Conservation (phyloP, 2,888 invertebrate species). For the Coelinius sp. region DNA sequence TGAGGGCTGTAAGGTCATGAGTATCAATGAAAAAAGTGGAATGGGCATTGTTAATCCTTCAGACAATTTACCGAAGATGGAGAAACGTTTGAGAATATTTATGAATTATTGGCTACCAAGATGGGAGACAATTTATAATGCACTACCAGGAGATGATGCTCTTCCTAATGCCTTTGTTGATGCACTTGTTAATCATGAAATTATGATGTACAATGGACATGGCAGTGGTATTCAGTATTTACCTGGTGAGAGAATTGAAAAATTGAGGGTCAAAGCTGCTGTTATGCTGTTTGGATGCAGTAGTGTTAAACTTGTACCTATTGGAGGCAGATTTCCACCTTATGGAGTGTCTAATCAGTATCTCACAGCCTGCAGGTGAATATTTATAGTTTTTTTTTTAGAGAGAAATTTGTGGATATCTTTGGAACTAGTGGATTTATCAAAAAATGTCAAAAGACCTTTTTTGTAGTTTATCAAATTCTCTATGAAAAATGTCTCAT, state of each 20-base stretch:
- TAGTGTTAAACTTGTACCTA: constrained; percentile 74
- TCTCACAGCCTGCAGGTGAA: constrained; percentile 77
- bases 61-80: constrained; percentile 77
- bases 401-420: too few relatives aligned
- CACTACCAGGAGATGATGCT: constrained; percentile 73
- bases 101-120: constrained; percentile 74
- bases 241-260: constrained; percentile 73
- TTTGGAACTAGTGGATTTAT: too few relatives aligned
- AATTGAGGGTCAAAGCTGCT: constrained; percentile 72
- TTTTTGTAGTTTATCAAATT: too few relatives aligned
- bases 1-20: constrained; percentile 74
- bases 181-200: constrained; percentile 70
- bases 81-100: constrained; percentile 75
- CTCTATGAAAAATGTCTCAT: too few relatives aligned
- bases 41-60: constrained; percentile 77
- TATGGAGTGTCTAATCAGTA: constrained; percentile 77
- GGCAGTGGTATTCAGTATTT: constrained; percentile 81
- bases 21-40: constrained; percentile 72
- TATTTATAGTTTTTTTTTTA: neutral
- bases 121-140: constrained; percentile 77
- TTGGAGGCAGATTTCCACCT: constrained; percentile 74
- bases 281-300: constrained; percentile 82
- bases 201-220: constrained; percentile 85
- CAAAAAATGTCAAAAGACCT: too few relatives aligned
- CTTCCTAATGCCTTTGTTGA: constrained; percentile 73